These are phyloP conservation scores for Physeter macrocephalus DNA, from an alignment of 2,113 vertebrate species.

Conservation along the genomic window DNA sequence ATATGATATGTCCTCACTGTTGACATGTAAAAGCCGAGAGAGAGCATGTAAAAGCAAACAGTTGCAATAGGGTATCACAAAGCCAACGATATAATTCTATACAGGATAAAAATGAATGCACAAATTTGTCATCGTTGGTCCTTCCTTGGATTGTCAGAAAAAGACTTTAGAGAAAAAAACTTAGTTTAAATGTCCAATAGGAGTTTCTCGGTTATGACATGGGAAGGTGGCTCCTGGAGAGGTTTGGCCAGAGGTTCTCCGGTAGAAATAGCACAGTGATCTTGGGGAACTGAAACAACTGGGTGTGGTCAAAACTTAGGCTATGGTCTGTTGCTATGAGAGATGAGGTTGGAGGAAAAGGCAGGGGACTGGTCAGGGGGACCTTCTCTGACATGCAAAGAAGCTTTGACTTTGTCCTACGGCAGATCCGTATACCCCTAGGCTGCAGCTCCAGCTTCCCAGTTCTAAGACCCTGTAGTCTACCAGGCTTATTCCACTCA, in stretches of 20 bases:
- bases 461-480: not conserved
- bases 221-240: not conserved
- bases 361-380: not conserved
- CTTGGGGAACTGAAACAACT: not conserved
- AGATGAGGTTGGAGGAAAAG: not conserved
- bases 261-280: not conserved
- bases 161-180: not conserved
- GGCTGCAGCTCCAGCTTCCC: too few species aligned
- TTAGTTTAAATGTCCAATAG: not conserved
- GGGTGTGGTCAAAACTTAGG: not conserved
- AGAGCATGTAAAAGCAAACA: not conserved
- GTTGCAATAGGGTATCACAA: not conserved
- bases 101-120: not conserved
- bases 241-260: not conserved
- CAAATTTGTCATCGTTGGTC: not conserved
- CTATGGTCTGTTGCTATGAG: not conserved
- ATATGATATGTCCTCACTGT: not conserved
- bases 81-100: not conserved
- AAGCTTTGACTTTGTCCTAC: not conserved
- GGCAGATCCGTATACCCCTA: rapidly evolving
- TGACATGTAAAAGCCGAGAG: not conserved
- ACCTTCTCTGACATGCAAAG: not conserved
- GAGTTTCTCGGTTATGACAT: not conserved
- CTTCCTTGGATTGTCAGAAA: not conserved
- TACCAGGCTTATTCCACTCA: not conserved